Conservation (phyloP, 2,797 vertebrate genomes). For the Cyprinella venusta region DNA sequence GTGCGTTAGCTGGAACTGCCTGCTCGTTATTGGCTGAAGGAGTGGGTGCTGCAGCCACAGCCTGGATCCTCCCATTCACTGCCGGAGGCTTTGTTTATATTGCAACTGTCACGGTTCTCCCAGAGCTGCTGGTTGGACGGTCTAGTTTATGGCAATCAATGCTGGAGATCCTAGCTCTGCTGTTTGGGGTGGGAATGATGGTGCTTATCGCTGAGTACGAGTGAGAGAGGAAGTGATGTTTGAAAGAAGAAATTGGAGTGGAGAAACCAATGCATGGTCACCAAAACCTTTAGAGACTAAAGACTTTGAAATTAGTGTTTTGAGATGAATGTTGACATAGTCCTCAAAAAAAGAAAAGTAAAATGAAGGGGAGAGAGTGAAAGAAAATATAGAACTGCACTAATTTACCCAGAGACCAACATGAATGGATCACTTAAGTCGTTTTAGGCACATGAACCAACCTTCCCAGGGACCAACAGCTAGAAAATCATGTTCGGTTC, state of each 20-base stretch:
- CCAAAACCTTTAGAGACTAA: background rate
- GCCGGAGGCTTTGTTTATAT: slow-evolving; percentile 93
- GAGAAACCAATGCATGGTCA: background rate
- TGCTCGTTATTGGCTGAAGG: slow-evolving; percentile 90
- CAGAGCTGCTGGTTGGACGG: slow-evolving; percentile 85
- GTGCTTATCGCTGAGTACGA: slow-evolving; percentile 91
- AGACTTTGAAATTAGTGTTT: background rate
- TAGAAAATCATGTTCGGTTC: background rate
- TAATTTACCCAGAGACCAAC: background rate
- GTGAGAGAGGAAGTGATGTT: slow-evolving; percentile 64
- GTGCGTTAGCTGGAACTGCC: slow-evolving; percentile 86
- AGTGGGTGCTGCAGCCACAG: slow-evolving; percentile 81
- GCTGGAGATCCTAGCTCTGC: slow-evolving; percentile 86
- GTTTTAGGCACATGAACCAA: slow-evolving; percentile 8
- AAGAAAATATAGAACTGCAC: background rate
- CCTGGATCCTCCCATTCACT: slow-evolving; percentile 91
- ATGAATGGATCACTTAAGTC: background rate
- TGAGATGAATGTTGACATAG: background rate
- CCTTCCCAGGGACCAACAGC: background rate
- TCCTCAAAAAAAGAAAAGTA: background rate
- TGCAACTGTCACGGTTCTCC: slow-evolving; percentile 90
- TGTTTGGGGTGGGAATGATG: slow-evolving; percentile 91
- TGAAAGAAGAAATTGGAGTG: background rate
- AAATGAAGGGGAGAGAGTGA: background rate
- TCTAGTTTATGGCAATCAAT: slow-evolving; percentile 84